Conservation (phyloP, 2,113 vertebrate species). For the Takifugu bimaculatus region DNA sequence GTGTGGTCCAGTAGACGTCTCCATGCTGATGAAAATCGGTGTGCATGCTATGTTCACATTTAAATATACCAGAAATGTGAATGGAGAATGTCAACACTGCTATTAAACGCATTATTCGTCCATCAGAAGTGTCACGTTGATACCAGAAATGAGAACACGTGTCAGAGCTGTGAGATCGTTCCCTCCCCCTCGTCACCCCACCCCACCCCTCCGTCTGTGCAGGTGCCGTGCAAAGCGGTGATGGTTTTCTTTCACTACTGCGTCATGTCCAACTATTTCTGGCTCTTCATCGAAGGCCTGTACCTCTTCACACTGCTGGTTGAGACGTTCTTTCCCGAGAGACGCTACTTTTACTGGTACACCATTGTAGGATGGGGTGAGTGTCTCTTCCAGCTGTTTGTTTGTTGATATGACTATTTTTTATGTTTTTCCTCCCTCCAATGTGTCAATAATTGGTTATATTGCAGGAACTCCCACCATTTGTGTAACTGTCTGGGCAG, state of each 20-base stretch:
- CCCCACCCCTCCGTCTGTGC: slow-evolving; percentile 13
- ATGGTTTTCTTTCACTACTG: slow-evolving; percentile 99
- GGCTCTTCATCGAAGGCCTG: slow-evolving; percentile 96
- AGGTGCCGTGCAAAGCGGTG: slow-evolving; percentile 95
- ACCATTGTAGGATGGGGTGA: slow-evolving; percentile 79
- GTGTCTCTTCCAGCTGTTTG: slow-evolving; percentile 7
- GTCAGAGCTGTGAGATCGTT: no score
- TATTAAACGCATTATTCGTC: background rate
- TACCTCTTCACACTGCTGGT: slow-evolving; percentile 97
- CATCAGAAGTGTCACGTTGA: background rate
- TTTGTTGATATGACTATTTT: background rate
- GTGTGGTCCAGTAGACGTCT: no score
- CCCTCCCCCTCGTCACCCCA: background rate
- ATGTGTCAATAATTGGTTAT: slow-evolving; percentile 4
- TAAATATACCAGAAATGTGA: background rate
- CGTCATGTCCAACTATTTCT: slow-evolving; percentile 99
- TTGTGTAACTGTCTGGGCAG: slow-evolving; percentile 93
- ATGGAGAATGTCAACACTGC: no score
- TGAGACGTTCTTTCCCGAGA: slow-evolving; percentile 96
- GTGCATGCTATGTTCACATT: slow-evolving; percentile 2
- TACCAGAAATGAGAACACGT: background rate
- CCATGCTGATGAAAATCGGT: background rate
- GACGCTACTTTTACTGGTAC: slow-evolving; percentile 96
- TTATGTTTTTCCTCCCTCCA: background rate
- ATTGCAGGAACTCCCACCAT: slow-evolving; percentile 91